phyloP scores from a whole-genome alignment of 1,140 invertebrate genomes.

The Cepaea nemoralis region DNA sequence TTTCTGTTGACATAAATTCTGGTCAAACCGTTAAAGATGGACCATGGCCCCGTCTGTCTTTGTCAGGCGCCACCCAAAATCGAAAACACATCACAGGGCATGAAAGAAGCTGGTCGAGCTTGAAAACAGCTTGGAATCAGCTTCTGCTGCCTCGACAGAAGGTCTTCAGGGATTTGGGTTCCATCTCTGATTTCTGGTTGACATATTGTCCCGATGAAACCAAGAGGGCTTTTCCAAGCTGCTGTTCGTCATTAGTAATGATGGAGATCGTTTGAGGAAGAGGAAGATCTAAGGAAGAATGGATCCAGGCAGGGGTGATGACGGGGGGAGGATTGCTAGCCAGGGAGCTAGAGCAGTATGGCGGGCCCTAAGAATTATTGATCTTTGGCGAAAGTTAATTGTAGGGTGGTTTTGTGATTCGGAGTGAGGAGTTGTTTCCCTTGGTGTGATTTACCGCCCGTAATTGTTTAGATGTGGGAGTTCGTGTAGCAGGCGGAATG shows the following conservation, averaged over 20 bases:
- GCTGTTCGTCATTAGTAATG: not conserved
- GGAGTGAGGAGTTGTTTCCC: too few relatives aligned
- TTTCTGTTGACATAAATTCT: not conserved
- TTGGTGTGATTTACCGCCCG: too few relatives aligned
- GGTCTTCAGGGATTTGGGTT: not conserved
- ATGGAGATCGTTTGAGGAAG: not conserved
- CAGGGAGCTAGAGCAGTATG: too few relatives aligned
- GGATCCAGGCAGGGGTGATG: not conserved
- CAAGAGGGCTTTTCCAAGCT: not conserved
- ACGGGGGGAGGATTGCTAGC: not conserved
- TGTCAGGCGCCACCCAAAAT: not conserved
- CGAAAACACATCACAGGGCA: not conserved
- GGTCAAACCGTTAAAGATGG: not conserved
- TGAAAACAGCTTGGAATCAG: constrained; percentile 2
- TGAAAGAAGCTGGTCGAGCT: not conserved
- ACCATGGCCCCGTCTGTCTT: not conserved
- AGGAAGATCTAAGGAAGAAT: too few relatives aligned
- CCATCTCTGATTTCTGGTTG: constrained; percentile 6
- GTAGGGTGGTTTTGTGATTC: too few relatives aligned
- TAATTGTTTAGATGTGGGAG: too few relatives aligned
- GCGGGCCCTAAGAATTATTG: too few relatives aligned
- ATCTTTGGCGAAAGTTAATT: too few relatives aligned
- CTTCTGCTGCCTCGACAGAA: not conserved
- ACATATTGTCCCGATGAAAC: constrained; percentile 15
- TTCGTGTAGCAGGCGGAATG: too few relatives aligned